A percentile compares a stretch with the other conserved stretches of the same genome.
These are phyloP conservation scores for Anticlea derivata DNA, from an alignment of 2,888 invertebrate species.

Conservation along the genomic window DNA sequence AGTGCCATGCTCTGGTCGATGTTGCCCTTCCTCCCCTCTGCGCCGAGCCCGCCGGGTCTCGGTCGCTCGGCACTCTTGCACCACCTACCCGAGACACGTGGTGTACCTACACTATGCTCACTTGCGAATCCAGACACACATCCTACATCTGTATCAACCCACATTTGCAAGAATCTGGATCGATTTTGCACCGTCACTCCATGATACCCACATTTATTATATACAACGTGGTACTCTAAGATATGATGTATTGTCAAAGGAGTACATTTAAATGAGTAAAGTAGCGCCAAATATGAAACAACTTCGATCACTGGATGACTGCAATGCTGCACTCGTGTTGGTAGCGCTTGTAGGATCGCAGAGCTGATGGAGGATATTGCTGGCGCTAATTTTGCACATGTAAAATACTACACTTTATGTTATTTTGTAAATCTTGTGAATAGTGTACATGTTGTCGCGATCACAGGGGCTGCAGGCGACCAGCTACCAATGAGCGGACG, in stretches of 20 bases:
- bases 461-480: conserved; percentile 77
- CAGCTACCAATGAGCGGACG: conserved; percentile 74
- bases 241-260: conserved; percentile 36
- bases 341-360: conserved; percentile 44
- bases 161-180: conserved; percentile 75
- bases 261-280: conserved; percentile 23
- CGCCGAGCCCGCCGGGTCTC: conserved; percentile 46
- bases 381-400: conserved; percentile 73
- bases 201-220: conserved; percentile 56
- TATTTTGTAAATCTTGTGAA: conserved; percentile 46
- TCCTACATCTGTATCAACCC: conserved; percentile 54
- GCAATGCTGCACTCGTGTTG: conserved; percentile 37
- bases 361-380: conserved; percentile 65
- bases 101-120: conserved; percentile 61
- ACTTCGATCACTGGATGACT: conserved; percentile 63
- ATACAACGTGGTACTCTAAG: conserved; percentile 47
- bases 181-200: conserved; percentile 87
- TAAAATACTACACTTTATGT: conserved; percentile 70
- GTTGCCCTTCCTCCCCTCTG: conserved; percentile 66
- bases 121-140: conserved; percentile 65
- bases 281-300: conserved; percentile 72
- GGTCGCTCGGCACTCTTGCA: conserved; percentile 50
- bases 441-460: conserved; percentile 56
- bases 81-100: conserved; percentile 60
- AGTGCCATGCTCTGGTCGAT: conserved; percentile 84